These are phyloP conservation scores for Scartelaos histophorus DNA, from an alignment of 2,113 vertebrate species.

Conservation along the genomic window DNA sequence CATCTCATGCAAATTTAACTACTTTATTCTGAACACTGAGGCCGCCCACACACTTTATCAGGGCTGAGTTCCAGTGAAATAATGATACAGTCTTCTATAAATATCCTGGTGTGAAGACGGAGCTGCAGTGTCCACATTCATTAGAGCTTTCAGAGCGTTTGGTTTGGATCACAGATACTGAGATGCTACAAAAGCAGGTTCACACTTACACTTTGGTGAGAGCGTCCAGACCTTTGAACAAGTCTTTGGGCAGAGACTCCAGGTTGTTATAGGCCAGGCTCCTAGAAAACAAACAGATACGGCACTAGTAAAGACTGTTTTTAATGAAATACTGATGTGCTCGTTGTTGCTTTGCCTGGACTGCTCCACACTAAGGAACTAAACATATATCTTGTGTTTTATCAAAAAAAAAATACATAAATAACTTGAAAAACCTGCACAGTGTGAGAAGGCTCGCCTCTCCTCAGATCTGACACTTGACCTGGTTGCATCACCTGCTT, in stretches of 20 bases:
- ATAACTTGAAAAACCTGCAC: too few species aligned
- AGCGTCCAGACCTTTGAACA: constrained; percentile 97
- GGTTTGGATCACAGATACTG: neutral
- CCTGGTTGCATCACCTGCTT: too few species aligned
- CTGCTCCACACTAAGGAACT: too few species aligned
- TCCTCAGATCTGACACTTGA: too few species aligned
- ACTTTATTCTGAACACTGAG: constrained; percentile 44
- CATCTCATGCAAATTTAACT: constrained; percentile 61
- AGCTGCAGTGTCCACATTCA: constrained; percentile 23
- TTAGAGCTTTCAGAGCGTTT: neutral
- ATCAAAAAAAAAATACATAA: too few species aligned
- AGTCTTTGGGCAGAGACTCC: constrained; percentile 93
- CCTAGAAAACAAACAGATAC: constrained; percentile 71
- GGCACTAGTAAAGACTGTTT: too few species aligned
- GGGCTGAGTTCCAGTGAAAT: constrained; percentile 43
- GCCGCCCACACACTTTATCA: constrained; percentile 63
- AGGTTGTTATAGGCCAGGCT: constrained; percentile 98
- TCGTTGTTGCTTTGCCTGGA: too few species aligned
- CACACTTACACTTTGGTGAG: constrained; percentile 96
- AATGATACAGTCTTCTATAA: constrained; percentile 51
- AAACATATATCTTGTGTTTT: too few species aligned
- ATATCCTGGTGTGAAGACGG: constrained; percentile 35
- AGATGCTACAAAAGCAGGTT: constrained; percentile 4
- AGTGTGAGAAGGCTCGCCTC: too few species aligned
- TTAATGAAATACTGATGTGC: too few species aligned